Conservation (phyloP, 2,797 vertebrate genomes). For the Channa striata region DNA sequence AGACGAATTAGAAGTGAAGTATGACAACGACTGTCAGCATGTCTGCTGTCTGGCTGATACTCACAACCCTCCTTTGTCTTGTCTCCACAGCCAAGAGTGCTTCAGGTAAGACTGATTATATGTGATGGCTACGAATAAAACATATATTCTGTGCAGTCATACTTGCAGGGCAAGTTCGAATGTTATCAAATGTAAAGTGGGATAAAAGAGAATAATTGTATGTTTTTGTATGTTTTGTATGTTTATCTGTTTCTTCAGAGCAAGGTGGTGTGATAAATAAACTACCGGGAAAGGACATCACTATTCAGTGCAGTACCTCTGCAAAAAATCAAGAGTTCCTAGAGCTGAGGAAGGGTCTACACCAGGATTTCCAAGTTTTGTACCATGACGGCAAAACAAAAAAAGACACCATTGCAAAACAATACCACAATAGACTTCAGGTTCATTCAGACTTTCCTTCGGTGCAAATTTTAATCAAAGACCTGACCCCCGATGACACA, state of each 20-base stretch:
- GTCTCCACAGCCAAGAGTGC: neutral
- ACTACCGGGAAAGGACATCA: constrained; percentile 22
- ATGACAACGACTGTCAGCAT: neutral
- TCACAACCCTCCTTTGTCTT: constrained; percentile 35
- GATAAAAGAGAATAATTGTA: neutral
- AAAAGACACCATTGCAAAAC: fast-evolving
- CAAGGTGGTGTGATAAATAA: constrained; percentile 8
- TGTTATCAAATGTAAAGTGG: neutral
- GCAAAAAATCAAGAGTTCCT: fast-evolving
- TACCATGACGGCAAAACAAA: fast-evolving
- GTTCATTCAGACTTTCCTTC: fast-evolving
- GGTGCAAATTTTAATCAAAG: constrained; percentile 53
- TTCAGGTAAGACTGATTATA: constrained; percentile 48
- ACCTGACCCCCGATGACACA: constrained; percentile 63
- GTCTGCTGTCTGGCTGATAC: constrained; percentile 13
- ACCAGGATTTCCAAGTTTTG: neutral
- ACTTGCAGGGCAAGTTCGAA: neutral
- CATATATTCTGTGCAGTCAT: neutral
- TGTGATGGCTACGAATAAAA: neutral
- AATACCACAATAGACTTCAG: neutral
- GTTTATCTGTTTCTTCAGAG: constrained; percentile 22
- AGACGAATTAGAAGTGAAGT: too few species aligned
- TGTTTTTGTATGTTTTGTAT: constrained; percentile 10
- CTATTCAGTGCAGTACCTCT: constrained; percentile 46
- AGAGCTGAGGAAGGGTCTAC: constrained; percentile 9